Conservation (phyloP, 2,888 invertebrate species). For the Bombylius major region DNA sequence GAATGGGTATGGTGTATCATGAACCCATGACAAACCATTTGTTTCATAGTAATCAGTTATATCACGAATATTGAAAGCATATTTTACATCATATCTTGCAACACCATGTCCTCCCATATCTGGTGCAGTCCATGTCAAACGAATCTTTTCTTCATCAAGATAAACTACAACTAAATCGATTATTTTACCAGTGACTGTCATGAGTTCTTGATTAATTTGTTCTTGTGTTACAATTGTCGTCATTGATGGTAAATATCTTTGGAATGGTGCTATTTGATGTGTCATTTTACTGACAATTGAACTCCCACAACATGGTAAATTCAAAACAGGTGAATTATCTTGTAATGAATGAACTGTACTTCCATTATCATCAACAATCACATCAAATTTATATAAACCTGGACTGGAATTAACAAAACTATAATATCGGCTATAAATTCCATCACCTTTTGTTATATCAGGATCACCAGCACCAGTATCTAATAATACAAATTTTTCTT, state of each 20-base stretch:
- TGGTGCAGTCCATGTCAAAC: conserved; percentile 47
- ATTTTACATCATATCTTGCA: conserved; percentile 41
- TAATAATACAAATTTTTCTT: conserved; percentile 38
- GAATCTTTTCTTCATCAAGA: conserved; percentile 38
- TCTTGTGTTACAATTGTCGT: conserved; percentile 36
- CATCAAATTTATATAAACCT: conserved; percentile 41
- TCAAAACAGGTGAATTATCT: conserved; percentile 10
- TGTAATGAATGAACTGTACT: conserved; percentile 36
- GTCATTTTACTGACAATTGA: conserved; percentile 34
- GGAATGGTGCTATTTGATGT: conserved; percentile 40
- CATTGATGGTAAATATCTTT: conserved; percentile 39
- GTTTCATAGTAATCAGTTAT: conserved; percentile 40
- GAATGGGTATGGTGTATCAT: conserved; percentile 37
- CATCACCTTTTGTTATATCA: conserved; percentile 50
- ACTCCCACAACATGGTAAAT: conserved; percentile 41
- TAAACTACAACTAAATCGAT: conserved; percentile 42
- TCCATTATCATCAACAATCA: conserved; percentile 41
- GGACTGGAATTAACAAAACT: conserved; percentile 35
- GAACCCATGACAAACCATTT: conserved; percentile 35
- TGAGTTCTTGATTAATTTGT: conserved; percentile 22
- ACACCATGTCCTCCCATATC: conserved; percentile 43
- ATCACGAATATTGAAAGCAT: conserved; percentile 34
- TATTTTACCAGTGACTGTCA: conserved; percentile 34
- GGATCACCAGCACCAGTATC: conserved; percentile 52
- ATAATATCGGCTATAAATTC: conserved; percentile 50